phyloP scores from a whole-genome alignment of 1,140 invertebrate species.

The Drosophila subpulchrella region DNA sequence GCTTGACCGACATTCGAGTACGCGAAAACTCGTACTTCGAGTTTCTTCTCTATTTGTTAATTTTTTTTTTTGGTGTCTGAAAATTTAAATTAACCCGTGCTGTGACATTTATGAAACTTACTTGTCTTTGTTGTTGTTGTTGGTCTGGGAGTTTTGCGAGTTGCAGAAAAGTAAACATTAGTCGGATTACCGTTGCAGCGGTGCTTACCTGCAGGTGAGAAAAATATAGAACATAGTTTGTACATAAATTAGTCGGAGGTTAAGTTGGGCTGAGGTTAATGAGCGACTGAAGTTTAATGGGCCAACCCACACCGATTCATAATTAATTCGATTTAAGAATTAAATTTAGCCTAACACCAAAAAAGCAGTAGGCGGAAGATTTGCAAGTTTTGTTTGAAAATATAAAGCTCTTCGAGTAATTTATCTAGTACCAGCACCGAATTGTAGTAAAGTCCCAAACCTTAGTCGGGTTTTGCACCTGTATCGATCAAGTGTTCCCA shows the following conservation, averaged over 20 bases:
- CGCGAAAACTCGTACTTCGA: conserved; percentile 27
- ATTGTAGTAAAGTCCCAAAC: not conserved
- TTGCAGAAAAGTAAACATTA: not conserved
- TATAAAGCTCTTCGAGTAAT: not conserved
- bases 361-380: conserved; percentile 3
- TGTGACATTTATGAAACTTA: conserved; percentile 52
- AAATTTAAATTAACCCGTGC: conserved; percentile 35
- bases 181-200: conserved; percentile 2
- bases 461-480: conserved; percentile 17
- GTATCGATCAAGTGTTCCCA: not conserved
- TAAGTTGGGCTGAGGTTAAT: conserved; percentile 2
- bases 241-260: conserved; percentile 15
- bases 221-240: conserved; percentile 3
- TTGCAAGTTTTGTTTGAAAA: conserved; percentile 1
- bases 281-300: conserved; percentile 10
- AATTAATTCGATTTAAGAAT: not conserved
- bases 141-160: conserved; percentile 30
- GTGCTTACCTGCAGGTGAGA: conserved; percentile 29
- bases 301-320: conserved; percentile 3
- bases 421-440: conserved; percentile 3
- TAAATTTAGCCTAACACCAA: not conserved
- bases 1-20: conserved; percentile 54
- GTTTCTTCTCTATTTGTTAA: conserved; percentile 28
- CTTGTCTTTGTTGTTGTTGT: conserved; percentile 28
- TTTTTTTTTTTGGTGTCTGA: conserved; percentile 17